Conservation (phyloP, 2,888 invertebrate genomes). For the Loripinus fragilis region DNA sequence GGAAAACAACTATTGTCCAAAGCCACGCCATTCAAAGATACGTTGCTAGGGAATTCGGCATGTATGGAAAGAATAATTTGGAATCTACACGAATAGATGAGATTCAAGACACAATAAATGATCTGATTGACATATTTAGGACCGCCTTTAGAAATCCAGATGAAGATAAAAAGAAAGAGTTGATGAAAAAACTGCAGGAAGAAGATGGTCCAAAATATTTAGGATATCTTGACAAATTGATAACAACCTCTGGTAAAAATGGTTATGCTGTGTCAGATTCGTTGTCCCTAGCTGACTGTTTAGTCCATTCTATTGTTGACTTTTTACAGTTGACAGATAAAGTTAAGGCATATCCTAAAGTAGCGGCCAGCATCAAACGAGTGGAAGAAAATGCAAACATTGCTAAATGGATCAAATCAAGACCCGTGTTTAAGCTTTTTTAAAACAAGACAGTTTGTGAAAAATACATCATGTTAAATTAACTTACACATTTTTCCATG, state of each 20-base stretch:
- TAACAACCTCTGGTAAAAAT: neutral
- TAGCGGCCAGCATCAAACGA: neutral
- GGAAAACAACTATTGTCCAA: neutral
- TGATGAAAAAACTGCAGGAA: too few species aligned
- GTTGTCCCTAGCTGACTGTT: neutral
- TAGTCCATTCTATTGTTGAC: neutral
- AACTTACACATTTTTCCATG: too few species aligned
- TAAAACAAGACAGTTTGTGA: too few species aligned
- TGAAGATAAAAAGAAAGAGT: neutral
- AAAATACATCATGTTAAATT: too few species aligned
- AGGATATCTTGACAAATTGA: neutral
- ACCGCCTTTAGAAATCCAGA: neutral
- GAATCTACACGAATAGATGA: neutral
- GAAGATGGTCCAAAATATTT: conserved; percentile 3
- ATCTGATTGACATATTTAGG: neutral
- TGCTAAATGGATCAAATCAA: neutral
- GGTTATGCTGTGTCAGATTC: neutral
- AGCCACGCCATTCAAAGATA: neutral
- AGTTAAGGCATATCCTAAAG: neutral
- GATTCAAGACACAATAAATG: neutral
- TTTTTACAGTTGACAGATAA: neutral
- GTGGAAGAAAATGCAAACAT: conserved; percentile 1
- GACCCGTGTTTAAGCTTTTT: too few species aligned
- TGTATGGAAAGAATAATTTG: too few species aligned
- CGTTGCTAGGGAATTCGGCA: neutral